These are phyloP conservation scores for Dasypus novemcinctus DNA, from an alignment of 2,113 vertebrate genomes.

Conservation along the genomic window DNA sequence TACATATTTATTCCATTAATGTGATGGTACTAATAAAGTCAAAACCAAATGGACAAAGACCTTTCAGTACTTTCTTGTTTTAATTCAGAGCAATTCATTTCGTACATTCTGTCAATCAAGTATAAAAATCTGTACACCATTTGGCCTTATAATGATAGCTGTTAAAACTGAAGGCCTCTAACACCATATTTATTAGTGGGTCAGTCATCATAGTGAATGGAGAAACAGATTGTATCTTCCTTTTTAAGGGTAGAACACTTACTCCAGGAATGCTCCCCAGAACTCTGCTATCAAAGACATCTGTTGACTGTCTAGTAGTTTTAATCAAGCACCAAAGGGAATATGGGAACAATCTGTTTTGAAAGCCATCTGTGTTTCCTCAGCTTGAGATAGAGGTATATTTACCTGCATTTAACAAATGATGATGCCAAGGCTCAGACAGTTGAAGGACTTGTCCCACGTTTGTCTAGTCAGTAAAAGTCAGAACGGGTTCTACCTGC, in stretches of 20 bases:
- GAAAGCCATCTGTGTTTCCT: slow-evolving; percentile 52
- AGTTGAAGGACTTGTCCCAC: neutral
- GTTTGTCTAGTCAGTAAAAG: neutral
- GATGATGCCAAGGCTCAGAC: neutral
- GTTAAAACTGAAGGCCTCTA: neutral
- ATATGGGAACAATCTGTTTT: neutral
- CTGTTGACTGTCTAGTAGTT: neutral
- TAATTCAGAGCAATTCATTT: neutral
- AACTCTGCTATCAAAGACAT: neutral
- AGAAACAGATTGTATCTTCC: neutral
- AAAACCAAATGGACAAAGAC: neutral
- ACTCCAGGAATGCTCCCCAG: neutral
- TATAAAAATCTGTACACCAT: neutral
- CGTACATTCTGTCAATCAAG: neutral
- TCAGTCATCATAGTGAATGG: neutral
- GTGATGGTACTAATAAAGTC: neutral
- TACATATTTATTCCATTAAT: neutral
- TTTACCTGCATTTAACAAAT: slow-evolving; percentile 47
- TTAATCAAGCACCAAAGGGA: neutral
- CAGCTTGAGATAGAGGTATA: slow-evolving; percentile 22
- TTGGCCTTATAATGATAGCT: neutral
- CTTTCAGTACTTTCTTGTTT: neutral
- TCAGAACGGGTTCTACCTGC: neutral
- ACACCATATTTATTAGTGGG: neutral
- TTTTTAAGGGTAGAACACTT: neutral